Evolutionary conservation across 1,140 invertebrate species (phyloP).

Genomic region (Belonocnema kinseyi): DNA sequence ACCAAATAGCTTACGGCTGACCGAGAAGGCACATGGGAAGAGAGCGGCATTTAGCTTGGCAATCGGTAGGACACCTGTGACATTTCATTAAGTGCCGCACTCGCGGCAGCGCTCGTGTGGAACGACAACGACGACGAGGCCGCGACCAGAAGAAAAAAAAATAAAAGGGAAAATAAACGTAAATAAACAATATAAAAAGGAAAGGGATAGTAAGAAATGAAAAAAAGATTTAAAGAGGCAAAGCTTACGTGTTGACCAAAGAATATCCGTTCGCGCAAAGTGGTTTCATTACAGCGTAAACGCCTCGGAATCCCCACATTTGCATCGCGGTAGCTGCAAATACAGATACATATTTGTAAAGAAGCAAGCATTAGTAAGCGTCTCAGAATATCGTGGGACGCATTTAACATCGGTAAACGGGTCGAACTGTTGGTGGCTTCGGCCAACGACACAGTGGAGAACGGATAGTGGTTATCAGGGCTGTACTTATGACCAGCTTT

Average conservation of each 20-base stretch:
- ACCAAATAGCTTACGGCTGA: slow-evolving; percentile 47
- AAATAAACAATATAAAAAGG: slow-evolving; percentile 28
- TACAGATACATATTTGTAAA: slow-evolving; percentile 51
- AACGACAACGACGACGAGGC: slow-evolving; percentile 48
- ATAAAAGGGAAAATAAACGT: slow-evolving; percentile 34
- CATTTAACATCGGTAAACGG: slow-evolving; percentile 72
- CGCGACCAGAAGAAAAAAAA: slow-evolving; percentile 45
- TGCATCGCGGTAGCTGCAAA: slow-evolving; percentile 61
- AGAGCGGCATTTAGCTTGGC: slow-evolving; percentile 69
- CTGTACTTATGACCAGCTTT: background rate
- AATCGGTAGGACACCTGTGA: slow-evolving; percentile 74
- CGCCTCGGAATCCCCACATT: slow-evolving; percentile 63
- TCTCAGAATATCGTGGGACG: slow-evolving; percentile 68
- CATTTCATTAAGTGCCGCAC: slow-evolving; percentile 72
- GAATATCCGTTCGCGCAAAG: slow-evolving; percentile 58
- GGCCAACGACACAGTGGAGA: slow-evolving; percentile 45
- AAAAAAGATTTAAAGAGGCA: background rate
- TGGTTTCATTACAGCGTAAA: slow-evolving; percentile 67
- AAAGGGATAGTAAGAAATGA: background rate
- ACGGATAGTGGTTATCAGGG: slow-evolving; percentile 11
- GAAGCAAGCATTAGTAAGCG: slow-evolving; percentile 71
- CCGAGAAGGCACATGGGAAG: slow-evolving; percentile 64
- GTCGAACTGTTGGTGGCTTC: slow-evolving; percentile 59
- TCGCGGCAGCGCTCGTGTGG: slow-evolving; percentile 49
- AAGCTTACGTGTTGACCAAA: slow-evolving; percentile 23